Conservation (phyloP, 2,888 invertebrate species). For the Ichneumon xanthorius region DNA sequence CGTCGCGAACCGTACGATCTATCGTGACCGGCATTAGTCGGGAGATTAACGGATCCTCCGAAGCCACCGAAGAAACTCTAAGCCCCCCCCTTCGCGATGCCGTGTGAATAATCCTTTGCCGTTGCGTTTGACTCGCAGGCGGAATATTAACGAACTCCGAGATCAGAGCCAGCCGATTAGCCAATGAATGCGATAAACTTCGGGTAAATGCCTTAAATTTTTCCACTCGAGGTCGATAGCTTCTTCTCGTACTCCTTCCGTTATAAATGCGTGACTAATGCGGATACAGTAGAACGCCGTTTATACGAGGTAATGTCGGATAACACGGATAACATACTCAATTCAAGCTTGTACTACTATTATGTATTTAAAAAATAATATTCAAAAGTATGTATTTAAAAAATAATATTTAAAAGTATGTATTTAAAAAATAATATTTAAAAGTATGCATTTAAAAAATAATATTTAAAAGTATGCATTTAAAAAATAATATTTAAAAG, state of each 20-base stretch:
- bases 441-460: too few relatives aligned
- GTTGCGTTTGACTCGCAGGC: conserved; percentile 14
- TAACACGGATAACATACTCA: too few relatives aligned
- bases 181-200: conserved; percentile 46
- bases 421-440: too few relatives aligned
- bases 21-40: conserved; percentile 19
- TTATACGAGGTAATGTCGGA: too few relatives aligned
- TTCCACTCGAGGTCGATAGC: conserved; percentile 37
- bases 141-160: conserved; percentile 52
- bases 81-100: neutral
- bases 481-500: too few relatives aligned
- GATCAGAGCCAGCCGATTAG: conserved; percentile 58
- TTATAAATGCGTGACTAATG: conserved; percentile 29
- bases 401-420: too few relatives aligned
- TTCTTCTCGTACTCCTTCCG: conserved; percentile 14
- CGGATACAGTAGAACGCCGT: neutral
- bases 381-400: too few relatives aligned
- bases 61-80: conserved; percentile 16
- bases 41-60: conserved; percentile 49
- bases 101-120: conserved; percentile 39
- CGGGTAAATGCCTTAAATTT: conserved; percentile 36
- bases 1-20: neutral
- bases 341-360: too few relatives aligned
- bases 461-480: too few relatives aligned
- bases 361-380: too few relatives aligned